A percentile compares a stretch with the other conserved stretches of the same genome.
phyloP scores from a whole-genome alignment of 1,140 invertebrate genomes.

The Lanistes nyassanus region DNA sequence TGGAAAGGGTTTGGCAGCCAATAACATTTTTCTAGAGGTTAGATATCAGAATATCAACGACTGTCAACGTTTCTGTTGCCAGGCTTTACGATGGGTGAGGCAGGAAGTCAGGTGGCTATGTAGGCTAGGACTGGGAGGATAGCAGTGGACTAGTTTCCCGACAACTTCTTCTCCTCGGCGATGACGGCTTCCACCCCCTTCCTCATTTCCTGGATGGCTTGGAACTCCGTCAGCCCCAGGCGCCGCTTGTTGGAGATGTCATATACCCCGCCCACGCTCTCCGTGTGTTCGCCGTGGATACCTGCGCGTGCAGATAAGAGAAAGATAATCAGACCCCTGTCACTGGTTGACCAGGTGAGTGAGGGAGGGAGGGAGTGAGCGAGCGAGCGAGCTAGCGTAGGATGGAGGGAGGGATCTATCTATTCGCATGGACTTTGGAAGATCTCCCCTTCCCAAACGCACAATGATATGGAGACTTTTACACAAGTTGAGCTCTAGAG shows the following conservation, averaged over 20 bases:
- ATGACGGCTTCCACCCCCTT: constrained; percentile 52
- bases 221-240: constrained; percentile 57
- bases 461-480: too few relatives aligned
- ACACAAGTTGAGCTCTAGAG: too few relatives aligned
- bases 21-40: too few relatives aligned
- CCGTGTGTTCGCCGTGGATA: constrained; percentile 94
- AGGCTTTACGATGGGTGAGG: too few relatives aligned
- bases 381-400: background rate
- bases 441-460: too few relatives aligned
- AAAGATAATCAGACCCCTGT: constrained; percentile 9
- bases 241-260: constrained; percentile 62
- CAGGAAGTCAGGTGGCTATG: too few relatives aligned
- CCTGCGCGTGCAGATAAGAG: constrained; percentile 67
- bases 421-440: too few relatives aligned
- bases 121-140: too few relatives aligned
- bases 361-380: background rate
- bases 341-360: background rate
- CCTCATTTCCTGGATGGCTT: constrained; percentile 57
- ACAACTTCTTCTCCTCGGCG: constrained; percentile 93
- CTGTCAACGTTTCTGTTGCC: too few relatives aligned
- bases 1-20: too few relatives aligned
- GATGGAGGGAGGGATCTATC: too few relatives aligned
- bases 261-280: constrained; percentile 68
- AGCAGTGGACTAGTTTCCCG: constrained; percentile 75
- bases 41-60: too few relatives aligned